Evolutionary conservation across 1,140 invertebrate genomes (phyloP).

Genomic region (Littorina saxatilis): DNA sequence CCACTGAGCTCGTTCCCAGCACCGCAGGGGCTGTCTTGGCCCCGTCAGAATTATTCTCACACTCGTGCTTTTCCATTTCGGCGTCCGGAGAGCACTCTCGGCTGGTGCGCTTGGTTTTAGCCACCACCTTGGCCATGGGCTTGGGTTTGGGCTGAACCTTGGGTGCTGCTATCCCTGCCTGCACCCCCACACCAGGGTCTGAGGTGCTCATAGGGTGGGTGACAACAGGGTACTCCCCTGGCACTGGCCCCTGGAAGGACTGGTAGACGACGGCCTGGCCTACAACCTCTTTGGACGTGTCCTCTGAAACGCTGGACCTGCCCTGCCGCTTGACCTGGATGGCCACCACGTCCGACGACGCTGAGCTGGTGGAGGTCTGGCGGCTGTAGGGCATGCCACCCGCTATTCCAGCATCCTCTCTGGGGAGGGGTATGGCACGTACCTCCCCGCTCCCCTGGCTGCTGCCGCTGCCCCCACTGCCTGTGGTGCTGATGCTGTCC

Average conservation of each 20-base stretch:
- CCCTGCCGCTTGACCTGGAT: slow-evolving; percentile 73
- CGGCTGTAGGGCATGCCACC: slow-evolving; percentile 34
- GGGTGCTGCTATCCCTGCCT: slow-evolving; percentile 85
- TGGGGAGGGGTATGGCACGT: slow-evolving; percentile 38
- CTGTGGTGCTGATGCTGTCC: slow-evolving; percentile 69
- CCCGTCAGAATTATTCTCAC: slow-evolving; percentile 60
- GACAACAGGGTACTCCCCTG: slow-evolving; percentile 23
- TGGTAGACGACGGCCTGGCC: slow-evolving; percentile 81
- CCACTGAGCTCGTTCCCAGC: slow-evolving; percentile 14
- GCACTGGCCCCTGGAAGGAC: slow-evolving; percentile 80
- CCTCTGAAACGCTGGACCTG: slow-evolving; percentile 40
- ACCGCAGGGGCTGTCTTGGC: slow-evolving; percentile 45
- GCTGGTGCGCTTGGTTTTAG: slow-evolving; percentile 77
- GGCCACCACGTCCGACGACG: slow-evolving; percentile 74
- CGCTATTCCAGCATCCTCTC: slow-evolving; percentile 35
- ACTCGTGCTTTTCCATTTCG: slow-evolving; percentile 62
- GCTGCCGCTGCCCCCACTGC: slow-evolving; percentile 62
- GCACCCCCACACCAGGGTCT: slow-evolving; percentile 19
- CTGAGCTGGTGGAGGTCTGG: slow-evolving; percentile 44
- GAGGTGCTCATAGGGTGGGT: slow-evolving; percentile 73
- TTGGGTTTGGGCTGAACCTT: slow-evolving; percentile 82
- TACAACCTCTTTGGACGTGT: slow-evolving; percentile 52
- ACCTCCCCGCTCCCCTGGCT: slow-evolving; percentile 45
- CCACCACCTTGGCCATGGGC: slow-evolving; percentile 90
- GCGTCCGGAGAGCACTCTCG: slow-evolving; percentile 65